Percentiles rank a stretch among this genome's conserved stretches.
Evolutionary conservation across 2,113 vertebrate genomes (phyloP).

Genomic region (Apodemus sylvaticus): DNA sequence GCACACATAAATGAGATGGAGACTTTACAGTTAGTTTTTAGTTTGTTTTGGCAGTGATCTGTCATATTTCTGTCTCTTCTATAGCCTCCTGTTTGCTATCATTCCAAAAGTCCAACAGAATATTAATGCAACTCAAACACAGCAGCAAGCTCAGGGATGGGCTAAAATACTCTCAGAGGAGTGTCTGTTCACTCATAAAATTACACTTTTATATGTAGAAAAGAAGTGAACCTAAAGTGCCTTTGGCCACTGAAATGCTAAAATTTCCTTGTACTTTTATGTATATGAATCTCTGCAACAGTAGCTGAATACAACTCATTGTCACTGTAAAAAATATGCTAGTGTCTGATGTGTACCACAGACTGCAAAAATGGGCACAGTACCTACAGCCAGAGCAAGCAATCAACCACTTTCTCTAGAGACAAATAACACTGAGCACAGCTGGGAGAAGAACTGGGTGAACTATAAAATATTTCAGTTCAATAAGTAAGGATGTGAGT

Average conservation of each 20-base stretch:
- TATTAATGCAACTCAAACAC: not conserved
- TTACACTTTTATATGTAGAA: not conserved
- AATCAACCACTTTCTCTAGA: not conserved
- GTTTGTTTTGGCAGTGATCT: not conserved
- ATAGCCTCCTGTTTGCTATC: not conserved
- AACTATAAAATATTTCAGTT: not conserved
- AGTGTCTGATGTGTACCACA: not conserved
- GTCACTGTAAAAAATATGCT: not conserved
- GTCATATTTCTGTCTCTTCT: not conserved
- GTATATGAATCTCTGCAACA: not conserved
- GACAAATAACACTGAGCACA: not conserved
- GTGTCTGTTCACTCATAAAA: not conserved
- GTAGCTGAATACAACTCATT: not conserved
- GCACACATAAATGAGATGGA: not conserved
- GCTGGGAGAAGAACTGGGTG: not conserved
- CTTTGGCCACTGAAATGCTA: not conserved
- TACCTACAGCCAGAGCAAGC: not conserved
- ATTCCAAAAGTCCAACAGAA: not conserved
- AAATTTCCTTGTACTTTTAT: not conserved
- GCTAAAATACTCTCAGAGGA: not conserved
- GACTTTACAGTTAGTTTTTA: not conserved
- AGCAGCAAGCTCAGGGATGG: not conserved
- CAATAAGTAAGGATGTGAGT: not conserved
- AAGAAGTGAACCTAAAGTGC: not conserved
- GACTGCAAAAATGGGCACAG: not conserved